Base-by-base conservation (phyloP, 2,797 vertebrate genomes). In the Thamnophis elegans region DNA sequence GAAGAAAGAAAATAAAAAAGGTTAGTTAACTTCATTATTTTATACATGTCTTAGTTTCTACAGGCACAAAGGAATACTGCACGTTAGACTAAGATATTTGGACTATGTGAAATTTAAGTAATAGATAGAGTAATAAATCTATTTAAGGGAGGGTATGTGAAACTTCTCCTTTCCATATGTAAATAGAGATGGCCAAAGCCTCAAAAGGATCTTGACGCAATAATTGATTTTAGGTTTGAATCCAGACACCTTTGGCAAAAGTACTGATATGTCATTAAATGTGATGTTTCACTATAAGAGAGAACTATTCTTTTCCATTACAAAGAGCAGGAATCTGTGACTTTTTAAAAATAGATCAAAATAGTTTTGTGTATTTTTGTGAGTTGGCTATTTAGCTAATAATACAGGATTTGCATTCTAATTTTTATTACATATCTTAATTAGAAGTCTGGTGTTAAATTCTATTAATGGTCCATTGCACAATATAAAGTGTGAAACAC, bases 1-100 rank as follows among this genome's bases (percentile, higher is more conserved):
- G 14, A 98, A 98, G 96, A 97, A 96, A 94, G 98, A 98, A 95
- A 98, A 98, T 92, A 97, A 97, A 92, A 97, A 93, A 97, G 98
- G 98, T 98, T 59, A 28, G 97, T 96, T 96, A 54, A 90, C n/a
- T 54, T 1, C 0, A 91, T 86, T 96, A 93, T 93, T 68, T 25
- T 94, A 47, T 56, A 6, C 90, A 47, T 1, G 3, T 51, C 18
- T 47, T 91, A 91, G n/a, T n/a, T 92, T 55, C 56, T 55, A 62
- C 90, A 42, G 89, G 87, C 51, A 92, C 9, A 13, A 6, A 20
- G 32, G 68, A 93, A 0, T 2, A 7, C 28, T 18, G 6, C 86
- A 54, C 6, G 65, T 96, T 93, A 42, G 51, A 56, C 53, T 22
- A 56, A 92, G 78, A 20, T 89, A 18, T 54, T 90, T 85, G 54